phyloP scores from a whole-genome alignment of 2,888 invertebrate genomes.

The Pasiphila rectangulata region DNA sequence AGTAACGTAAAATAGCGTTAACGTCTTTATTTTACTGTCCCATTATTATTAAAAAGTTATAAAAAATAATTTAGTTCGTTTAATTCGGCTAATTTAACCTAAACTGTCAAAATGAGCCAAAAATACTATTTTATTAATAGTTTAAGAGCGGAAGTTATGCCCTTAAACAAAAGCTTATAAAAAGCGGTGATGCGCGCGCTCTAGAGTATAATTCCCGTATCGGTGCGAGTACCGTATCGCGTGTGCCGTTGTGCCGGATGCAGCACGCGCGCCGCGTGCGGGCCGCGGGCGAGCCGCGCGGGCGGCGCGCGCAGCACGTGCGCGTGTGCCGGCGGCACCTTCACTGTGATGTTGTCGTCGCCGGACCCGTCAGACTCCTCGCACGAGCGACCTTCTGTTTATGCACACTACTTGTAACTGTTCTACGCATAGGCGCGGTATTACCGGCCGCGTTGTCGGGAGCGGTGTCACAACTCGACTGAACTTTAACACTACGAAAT shows the following conservation, averaged over 20 bases:
- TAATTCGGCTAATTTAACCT: no score
- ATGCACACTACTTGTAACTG: not conserved
- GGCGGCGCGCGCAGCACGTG: conserved; percentile 34
- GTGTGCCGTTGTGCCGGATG: conserved; percentile 41
- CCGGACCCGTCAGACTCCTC: conserved; percentile 79
- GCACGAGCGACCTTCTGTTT: conserved; percentile 36
- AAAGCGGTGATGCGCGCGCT: conserved; percentile 7
- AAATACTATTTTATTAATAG: no score
- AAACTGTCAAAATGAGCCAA: not conserved
- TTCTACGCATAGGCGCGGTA: no score
- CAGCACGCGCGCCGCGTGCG: conserved; percentile 27
- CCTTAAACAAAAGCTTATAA: not conserved
- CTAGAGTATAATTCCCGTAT: conserved; percentile 7
- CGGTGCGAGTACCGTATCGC: conserved; percentile 51
- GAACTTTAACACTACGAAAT: no score
- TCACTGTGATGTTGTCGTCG: conserved; percentile 81
- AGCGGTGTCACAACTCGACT: no score
- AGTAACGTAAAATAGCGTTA: no score
- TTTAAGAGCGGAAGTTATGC: not conserved
- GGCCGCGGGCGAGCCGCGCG: conserved; percentile 31
- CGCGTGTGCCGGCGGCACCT: conserved; percentile 65
- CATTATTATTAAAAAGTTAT: no score
- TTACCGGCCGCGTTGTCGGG: no score
- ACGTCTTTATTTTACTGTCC: no score
- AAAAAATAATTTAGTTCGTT: no score